These are phyloP conservation scores for Drosophila yooni DNA, from an alignment of 2,888 invertebrate genomes.

Conservation along the genomic window DNA sequence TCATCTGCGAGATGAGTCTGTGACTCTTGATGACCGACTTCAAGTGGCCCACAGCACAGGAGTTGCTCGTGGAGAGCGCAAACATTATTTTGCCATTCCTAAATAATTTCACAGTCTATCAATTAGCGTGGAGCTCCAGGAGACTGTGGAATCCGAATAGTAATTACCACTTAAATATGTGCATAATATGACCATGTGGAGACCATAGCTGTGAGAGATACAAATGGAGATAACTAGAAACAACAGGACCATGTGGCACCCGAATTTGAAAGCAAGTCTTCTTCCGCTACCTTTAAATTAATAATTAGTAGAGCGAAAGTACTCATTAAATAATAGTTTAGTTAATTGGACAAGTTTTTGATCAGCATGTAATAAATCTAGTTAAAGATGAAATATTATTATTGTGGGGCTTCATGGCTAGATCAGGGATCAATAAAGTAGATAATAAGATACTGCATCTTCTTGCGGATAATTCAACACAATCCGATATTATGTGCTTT, in stretches of 20 bases:
- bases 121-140: conserved; percentile 61
- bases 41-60: conserved; percentile 45
- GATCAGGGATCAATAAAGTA: neutral
- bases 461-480: neutral
- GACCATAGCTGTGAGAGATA: no score
- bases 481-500: neutral
- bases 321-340: no score
- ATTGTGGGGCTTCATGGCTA: no score
- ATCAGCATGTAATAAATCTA: no score
- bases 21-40: conserved; percentile 48
- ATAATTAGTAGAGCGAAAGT: no score
- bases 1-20: conserved; percentile 6
- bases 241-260: neutral
- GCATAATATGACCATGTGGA: neutral
- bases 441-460: neutral
- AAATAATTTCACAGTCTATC: conserved; percentile 81
- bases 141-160: conserved; percentile 26
- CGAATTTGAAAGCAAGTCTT: no score
- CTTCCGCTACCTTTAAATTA: no score
- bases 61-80: conserved; percentile 41
- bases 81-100: conserved; percentile 58
- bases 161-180: neutral
- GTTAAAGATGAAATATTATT: no score
- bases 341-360: no score
- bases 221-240: neutral